These are phyloP conservation scores for Lates calcarifer DNA, from an alignment of 2,113 vertebrate genomes.

Conservation along the genomic window DNA sequence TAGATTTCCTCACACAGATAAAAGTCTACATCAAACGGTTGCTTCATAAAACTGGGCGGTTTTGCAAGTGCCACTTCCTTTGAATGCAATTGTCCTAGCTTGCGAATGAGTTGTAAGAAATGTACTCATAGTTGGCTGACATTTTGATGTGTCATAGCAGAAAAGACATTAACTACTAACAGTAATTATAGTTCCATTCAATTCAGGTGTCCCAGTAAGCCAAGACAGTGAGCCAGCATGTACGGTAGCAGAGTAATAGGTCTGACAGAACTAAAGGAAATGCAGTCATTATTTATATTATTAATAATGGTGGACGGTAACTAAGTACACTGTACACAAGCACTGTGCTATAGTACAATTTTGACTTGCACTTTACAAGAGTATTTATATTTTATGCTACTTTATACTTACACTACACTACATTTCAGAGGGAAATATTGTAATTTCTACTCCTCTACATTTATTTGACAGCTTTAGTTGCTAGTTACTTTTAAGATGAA, in stretches of 20 bases:
- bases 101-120: neutral
- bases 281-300: neutral
- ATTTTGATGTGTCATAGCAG: neutral
- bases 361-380: no score
- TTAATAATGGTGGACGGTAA: no score
- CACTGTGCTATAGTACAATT: no score
- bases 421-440: no score
- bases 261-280: neutral
- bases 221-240: neutral
- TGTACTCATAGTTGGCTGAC: neutral
- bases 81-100: neutral
- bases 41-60: neutral
- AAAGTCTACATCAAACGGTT: neutral
- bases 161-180: neutral
- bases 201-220: neutral
- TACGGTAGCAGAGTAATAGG: neutral
- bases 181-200: neutral
- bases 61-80: conserved; percentile 47
- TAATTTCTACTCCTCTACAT: no score
- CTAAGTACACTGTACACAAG: no score
- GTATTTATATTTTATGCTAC: no score
- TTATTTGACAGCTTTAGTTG: no score
- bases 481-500: no score
- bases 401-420: no score
- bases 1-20: neutral